phyloP scores from a whole-genome alignment of 1,140 invertebrate genomes.

The Platyura marginata region DNA sequence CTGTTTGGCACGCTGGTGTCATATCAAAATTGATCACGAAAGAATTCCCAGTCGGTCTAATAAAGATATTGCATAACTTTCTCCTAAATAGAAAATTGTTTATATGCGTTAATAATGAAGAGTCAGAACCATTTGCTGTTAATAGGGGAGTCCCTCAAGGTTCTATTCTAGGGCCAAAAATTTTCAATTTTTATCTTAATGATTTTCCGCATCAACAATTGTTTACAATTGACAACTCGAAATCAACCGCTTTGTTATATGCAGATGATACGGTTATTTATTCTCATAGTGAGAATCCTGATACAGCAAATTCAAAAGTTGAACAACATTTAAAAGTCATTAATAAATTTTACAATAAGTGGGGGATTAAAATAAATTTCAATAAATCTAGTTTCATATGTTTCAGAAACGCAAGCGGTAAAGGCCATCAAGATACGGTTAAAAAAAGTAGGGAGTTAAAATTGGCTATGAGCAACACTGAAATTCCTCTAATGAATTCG shows the following conservation, averaged over 20 bases:
- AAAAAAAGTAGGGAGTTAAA: too few species aligned
- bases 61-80: conserved; percentile 9
- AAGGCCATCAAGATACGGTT: neutral
- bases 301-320: neutral
- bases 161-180: conserved; percentile 9
- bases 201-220: conserved; percentile 8
- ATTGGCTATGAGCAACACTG: neutral
- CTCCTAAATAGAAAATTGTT: conserved; percentile 7
- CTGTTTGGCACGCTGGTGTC: conserved; percentile 10
- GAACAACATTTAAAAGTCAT: neutral
- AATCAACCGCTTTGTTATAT: conserved; percentile 6
- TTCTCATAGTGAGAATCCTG: conserved; percentile 1
- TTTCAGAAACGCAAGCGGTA: neutral
- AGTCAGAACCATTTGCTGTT: conserved; percentile 6
- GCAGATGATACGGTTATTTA: conserved; percentile 14
- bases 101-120: conserved; percentile 6
- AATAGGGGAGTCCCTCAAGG: conserved; percentile 14
- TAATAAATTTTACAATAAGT: neutral
- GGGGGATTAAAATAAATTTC: conserved; percentile 1
- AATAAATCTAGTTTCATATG: neutral
- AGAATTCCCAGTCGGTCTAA: conserved; percentile 5
- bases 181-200: conserved; percentile 12
- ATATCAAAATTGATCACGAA: conserved; percentile 7
- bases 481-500: neutral
- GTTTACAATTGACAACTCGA: too few species aligned